phyloP scores from a whole-genome alignment of 1,140 invertebrate species.

The Micrasema longulum region DNA sequence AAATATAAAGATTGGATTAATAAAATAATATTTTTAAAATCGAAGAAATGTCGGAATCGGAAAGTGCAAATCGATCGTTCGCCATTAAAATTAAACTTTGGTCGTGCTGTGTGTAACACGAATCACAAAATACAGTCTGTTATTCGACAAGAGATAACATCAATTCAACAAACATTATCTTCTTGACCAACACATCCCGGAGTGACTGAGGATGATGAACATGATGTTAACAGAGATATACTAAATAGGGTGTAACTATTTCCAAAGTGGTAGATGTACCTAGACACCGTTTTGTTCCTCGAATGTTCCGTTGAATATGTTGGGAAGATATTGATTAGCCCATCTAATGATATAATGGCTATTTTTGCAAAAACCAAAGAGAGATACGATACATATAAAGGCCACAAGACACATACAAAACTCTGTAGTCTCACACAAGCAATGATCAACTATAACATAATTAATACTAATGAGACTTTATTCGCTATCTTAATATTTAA shows the following conservation, averaged over 20 bases:
- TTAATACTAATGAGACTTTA: conserved; percentile 14
- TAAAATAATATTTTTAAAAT: conserved; percentile 29
- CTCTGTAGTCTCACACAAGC: conserved; percentile 53
- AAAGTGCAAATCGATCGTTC: conserved; percentile 54
- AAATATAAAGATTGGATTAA: conserved; percentile 39
- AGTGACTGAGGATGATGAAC: too few relatives aligned
- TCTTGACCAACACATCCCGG: not conserved
- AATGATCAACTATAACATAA: conserved; percentile 42
- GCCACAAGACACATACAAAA: conserved; percentile 53
- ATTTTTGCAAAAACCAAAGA: conserved; percentile 37
- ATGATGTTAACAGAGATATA: not conserved
- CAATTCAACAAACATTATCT: conserved; percentile 17
- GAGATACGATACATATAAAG: conserved; percentile 49
- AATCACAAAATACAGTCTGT: conserved; percentile 53
- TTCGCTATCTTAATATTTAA: conserved; percentile 6
- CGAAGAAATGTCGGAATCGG: conserved; percentile 47
- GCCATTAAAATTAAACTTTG: conserved; percentile 52
- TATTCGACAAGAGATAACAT: conserved; percentile 20
- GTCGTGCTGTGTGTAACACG: conserved; percentile 51
- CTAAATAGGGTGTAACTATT: not conserved
- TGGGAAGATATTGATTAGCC: conserved; percentile 5
- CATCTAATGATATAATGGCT: conserved; percentile 28
- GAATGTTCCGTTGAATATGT: conserved; percentile 1
- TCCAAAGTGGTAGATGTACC: conserved; percentile 5
- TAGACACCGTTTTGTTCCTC: conserved; percentile 5